Conservation (phyloP, 2,797 vertebrate genomes). For the Argyrosomus regius region DNA sequence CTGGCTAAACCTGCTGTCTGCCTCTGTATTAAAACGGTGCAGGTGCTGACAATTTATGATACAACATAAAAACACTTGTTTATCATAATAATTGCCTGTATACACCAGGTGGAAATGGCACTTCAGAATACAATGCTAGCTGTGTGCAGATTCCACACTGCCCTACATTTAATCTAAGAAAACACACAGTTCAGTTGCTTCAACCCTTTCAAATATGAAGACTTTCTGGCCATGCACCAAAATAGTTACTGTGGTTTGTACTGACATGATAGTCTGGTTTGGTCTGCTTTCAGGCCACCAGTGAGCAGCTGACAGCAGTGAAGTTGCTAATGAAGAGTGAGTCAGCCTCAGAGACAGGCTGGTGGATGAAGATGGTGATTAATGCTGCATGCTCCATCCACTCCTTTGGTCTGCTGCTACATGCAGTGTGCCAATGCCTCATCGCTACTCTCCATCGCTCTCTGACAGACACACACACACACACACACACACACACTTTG, state of each 20-base stretch:
- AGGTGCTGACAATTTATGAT: conserved; percentile 20
- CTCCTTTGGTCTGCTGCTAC: conserved; percentile 57
- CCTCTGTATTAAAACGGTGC: conserved; percentile 4
- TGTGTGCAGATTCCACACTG: neutral
- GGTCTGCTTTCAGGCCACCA: conserved; percentile 35
- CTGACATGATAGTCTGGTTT: conserved; percentile 22
- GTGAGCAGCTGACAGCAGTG: conserved; percentile 67
- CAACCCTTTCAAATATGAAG: neutral
- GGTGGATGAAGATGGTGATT: conserved; percentile 74
- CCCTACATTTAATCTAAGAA: neutral
- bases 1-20: conserved; percentile 17
- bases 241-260: conserved; percentile 24
- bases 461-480: conserved; percentile 40
- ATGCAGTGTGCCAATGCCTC: conserved; percentile 58
- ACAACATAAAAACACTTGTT: conserved; percentile 6
- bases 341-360: conserved; percentile 70
- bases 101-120: neutral
- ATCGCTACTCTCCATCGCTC: conserved; percentile 44
- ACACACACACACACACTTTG: conserved; percentile 17
- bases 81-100: neutral
- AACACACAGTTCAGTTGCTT: neutral
- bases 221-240: neutral
- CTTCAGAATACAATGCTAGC: neutral
- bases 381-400: conserved; percentile 62
- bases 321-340: conserved; percentile 74